A percentile compares a stretch with the other conserved stretches of the same genome.
Evolutionary conservation across 2,797 vertebrate species (phyloP).

Genomic region (Ibycter americanus): DNA sequence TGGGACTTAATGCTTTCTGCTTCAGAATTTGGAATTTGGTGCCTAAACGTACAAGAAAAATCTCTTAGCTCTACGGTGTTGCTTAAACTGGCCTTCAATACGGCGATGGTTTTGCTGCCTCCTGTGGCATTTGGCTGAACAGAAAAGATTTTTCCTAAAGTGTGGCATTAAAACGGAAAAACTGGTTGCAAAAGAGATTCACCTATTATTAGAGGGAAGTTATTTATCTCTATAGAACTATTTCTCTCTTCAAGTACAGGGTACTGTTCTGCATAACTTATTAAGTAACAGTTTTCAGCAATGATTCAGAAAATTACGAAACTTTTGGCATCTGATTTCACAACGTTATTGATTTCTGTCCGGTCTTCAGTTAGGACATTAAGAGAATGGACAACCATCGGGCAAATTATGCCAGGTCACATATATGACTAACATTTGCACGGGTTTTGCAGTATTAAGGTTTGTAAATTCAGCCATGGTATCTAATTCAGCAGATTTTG

Average conservation of each 20-base stretch:
- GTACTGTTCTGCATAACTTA: background rate
- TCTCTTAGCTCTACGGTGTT: background rate
- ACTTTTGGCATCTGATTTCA: conserved; percentile 8
- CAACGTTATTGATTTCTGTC: background rate
- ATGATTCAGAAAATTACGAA: background rate
- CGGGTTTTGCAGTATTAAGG: background rate
- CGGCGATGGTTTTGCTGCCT: background rate
- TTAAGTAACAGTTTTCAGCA: background rate
- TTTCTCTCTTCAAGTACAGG: background rate
- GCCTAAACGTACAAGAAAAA: background rate
- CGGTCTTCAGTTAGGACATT: background rate
- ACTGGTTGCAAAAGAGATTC: background rate
- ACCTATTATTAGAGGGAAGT: background rate
- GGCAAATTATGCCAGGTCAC: background rate
- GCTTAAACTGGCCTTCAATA: background rate
- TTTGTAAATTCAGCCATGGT: background rate
- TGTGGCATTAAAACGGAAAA: background rate
- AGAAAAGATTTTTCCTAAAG: background rate
- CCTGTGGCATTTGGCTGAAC: background rate
- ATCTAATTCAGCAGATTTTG: background rate
- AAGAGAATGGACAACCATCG: background rate
- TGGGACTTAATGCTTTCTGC: background rate
- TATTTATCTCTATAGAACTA: background rate
- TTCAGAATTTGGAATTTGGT: background rate
- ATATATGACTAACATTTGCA: background rate